Evolutionary conservation across 2,888 invertebrate species (phyloP).

Genomic region (Papilio elwesi): DNA sequence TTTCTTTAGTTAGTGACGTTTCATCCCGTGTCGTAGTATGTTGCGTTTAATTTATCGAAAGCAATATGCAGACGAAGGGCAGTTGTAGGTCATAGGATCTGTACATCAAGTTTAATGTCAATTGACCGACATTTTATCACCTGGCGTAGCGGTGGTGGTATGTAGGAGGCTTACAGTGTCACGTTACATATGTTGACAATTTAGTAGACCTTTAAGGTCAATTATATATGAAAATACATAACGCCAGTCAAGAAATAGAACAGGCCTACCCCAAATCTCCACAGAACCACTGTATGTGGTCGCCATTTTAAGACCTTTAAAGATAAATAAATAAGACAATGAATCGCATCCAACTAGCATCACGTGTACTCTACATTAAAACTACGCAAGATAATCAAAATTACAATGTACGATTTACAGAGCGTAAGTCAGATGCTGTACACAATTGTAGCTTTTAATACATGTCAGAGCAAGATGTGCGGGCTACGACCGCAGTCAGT

Average conservation of each 20-base stretch:
- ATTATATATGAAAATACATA: too few relatives aligned
- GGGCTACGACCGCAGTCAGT: background rate
- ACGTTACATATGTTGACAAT: background rate
- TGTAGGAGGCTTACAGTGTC: background rate
- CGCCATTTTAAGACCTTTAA: too few relatives aligned
- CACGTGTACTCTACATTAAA: too few relatives aligned
- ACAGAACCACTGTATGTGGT: too few relatives aligned
- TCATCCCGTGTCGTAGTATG: background rate
- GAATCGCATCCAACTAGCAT: too few relatives aligned
- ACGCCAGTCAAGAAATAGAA: too few relatives aligned
- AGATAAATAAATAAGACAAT: too few relatives aligned
- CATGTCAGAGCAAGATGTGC: conserved; percentile 4
- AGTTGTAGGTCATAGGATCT: conserved; percentile 13
- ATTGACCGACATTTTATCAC: background rate
- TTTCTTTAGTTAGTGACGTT: background rate
- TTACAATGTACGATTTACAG: background rate
- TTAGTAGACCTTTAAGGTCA: background rate
- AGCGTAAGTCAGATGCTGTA: background rate
- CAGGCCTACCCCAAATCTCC: too few relatives aligned
- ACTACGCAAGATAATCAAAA: too few relatives aligned
- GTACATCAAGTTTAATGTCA: conserved; percentile 28
- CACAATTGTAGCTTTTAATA: conserved; percentile 3
- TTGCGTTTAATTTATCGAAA: conserved; percentile 22
- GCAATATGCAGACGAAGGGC: conserved; percentile 28
- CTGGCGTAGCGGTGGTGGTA: background rate